These are phyloP conservation scores for Blastomussa wellsi DNA, from an alignment of 92 coral and sea anemone species.

Conservation along the genomic window DNA sequence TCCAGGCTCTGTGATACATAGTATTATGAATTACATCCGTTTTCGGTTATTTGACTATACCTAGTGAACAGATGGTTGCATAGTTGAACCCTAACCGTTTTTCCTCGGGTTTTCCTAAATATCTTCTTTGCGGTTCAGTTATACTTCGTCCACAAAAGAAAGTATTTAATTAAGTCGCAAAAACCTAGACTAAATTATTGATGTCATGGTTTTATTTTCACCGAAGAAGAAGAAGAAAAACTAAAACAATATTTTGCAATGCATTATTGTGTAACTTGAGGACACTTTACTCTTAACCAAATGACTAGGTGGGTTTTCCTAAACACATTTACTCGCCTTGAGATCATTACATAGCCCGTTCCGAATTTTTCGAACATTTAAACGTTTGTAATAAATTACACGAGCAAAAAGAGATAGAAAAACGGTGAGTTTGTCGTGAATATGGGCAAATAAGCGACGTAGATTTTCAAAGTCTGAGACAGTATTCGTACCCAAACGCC, in stretches of 20 bases:
- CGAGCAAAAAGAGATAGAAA: too few species aligned
- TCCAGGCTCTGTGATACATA: neutral
- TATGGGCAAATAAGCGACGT: neutral
- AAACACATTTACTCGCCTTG: neutral
- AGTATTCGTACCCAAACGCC: neutral
- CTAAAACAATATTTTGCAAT: neutral
- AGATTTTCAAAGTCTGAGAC: neutral
- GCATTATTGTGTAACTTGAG: neutral
- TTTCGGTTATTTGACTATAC: neutral
- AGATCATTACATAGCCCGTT: neutral
- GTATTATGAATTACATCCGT: neutral
- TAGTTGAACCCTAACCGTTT: neutral
- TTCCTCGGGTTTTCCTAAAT: neutral
- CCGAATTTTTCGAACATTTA: neutral
- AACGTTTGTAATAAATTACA: neutral
- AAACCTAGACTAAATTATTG: neutral
- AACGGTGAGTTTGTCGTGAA: neutral
- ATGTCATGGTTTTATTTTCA: neutral
- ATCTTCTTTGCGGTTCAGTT: neutral
- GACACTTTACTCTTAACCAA: neutral
- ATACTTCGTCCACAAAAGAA: neutral
- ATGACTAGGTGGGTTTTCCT: neutral
- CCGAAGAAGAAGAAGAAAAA: neutral
- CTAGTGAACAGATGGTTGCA: neutral
- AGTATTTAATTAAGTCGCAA: neutral